A percentile compares a stretch with the other conserved stretches of the same genome.
phyloP scores from a whole-genome alignment of 2,797 vertebrate genomes.

The Luscinia luscinia region DNA sequence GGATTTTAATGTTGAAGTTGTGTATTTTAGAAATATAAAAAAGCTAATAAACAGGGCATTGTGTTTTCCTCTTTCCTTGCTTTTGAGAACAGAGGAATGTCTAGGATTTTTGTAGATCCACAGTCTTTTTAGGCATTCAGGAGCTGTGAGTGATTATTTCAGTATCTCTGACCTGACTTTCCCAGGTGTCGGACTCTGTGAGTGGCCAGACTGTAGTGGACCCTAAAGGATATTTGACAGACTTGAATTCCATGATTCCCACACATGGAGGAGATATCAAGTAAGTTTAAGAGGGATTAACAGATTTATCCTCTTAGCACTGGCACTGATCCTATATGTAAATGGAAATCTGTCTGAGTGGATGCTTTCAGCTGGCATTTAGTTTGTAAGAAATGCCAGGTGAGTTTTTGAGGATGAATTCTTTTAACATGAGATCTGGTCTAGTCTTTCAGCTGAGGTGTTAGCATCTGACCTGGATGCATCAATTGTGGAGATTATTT shows the following conservation, averaged over 20 bases:
- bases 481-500: not conserved
- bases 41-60: not conserved
- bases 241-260: slow-evolving; percentile 99
- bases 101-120: not conserved
- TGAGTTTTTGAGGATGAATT: slow-evolving; percentile 1
- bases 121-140: not conserved
- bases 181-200: slow-evolving; percentile 97
- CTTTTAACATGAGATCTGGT: not conserved
- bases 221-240: slow-evolving; percentile 97
- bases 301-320: slow-evolving; percentile 6
- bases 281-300: slow-evolving; percentile 76
- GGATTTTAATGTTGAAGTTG: rapidly evolving
- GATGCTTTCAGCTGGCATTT: not conserved
- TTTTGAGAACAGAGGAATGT: not conserved
- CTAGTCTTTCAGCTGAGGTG: not conserved
- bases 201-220: slow-evolving; percentile 98
- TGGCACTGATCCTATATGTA: not conserved
- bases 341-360: not conserved
- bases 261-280: slow-evolving; percentile 98
- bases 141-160: not conserved
- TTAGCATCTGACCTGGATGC: slow-evolving; percentile 7
- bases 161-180: not conserved
- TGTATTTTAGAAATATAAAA: not conserved
- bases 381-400: not conserved
- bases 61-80: not conserved